Percentiles rank a stretch among this genome's conserved stretches.
Evolutionary conservation across 2,888 invertebrate genomes (phyloP).

Genomic region (Amphipoea lucens): DNA sequence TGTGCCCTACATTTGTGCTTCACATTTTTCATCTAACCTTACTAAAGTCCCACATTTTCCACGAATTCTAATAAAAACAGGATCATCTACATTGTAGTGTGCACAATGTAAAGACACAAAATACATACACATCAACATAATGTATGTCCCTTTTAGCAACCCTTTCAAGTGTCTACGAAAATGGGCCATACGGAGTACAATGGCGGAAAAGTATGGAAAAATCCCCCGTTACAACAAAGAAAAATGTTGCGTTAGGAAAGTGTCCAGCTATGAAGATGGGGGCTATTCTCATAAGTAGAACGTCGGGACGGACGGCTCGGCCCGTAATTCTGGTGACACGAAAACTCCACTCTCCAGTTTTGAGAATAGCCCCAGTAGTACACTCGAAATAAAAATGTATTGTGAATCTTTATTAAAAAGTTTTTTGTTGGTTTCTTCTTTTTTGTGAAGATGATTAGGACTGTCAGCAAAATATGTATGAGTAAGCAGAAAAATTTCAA

Average conservation of each 20-base stretch:
- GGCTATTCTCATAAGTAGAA: conserved; percentile 71
- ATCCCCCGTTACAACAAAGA: conserved; percentile 72
- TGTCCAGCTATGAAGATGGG: conserved; percentile 71
- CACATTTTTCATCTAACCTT: conserved; percentile 20
- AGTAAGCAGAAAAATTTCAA: conserved; percentile 9
- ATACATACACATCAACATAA: conserved; percentile 62
- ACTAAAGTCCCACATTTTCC: conserved; percentile 26
- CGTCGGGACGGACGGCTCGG: conserved; percentile 56
- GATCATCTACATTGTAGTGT: conserved; percentile 39
- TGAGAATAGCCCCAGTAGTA: conserved; percentile 49
- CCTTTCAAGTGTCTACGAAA: conserved; percentile 74
- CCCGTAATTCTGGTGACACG: conserved; percentile 63
- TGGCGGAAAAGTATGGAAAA: conserved; percentile 71
- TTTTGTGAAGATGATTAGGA: conserved; percentile 28
- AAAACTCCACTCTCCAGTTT: conserved; percentile 54
- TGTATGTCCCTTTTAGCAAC: conserved; percentile 69
- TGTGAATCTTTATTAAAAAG: conserved; percentile 36
- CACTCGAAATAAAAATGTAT: conserved; percentile 51
- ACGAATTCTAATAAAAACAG: conserved; percentile 44
- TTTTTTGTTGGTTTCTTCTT: conserved; percentile 29
- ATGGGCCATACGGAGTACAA: conserved; percentile 73
- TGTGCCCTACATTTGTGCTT: conserved; percentile 30
- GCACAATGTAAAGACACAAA: conserved; percentile 40
- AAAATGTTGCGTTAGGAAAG: conserved; percentile 71
- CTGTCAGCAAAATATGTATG: conserved; percentile 20